Evolutionary conservation across 2,888 invertebrate species (phyloP), one percentile per base, ranked within the genome.

Genomic region (Allolobophora icterica): DNA sequence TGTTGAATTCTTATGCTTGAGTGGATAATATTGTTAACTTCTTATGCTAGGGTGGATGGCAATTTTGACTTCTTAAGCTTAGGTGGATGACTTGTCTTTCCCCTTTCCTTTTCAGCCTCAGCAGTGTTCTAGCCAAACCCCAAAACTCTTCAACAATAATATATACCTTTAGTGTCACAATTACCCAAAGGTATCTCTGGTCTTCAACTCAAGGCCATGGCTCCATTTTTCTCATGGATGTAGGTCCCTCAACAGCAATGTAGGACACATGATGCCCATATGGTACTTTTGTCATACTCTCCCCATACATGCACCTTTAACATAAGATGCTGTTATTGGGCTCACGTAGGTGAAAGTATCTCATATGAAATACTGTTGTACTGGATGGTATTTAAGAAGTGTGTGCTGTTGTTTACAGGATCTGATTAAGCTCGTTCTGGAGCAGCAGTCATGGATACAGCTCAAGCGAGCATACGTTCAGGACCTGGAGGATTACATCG

Each of bases 401-500:
- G 71, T 34, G 87, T 87, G 11, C 38, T 87, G 87, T 35, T 38
- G 5, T 87, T 87, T 21, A 24, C 87, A 87, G 87, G 87, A 87
- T 6, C 87, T 87, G 87, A 87, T 87, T 6, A 87, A 87, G 38
- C 35, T 87, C 34, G 19, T 87, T 38, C n/a, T 5, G 35, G 87
- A 87, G 15, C 87, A 87, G 87, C 35, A 38, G 19, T 35, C 87
- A 35, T 35, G 87, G 87, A 87, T 87, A 33, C 34, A 87, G 34
- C 38, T 6, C 21, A 87, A 87, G 87, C 19, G 8, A 21, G 35
- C 89, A 30, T 89, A 89, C 45, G 34, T 42, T 34, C 45, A 52
- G 30, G 89, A 89, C 52, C 89, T 89, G 6, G 89, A 89, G n/a
- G 21, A 42, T 19, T 89, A 89, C 89, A 89, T 89, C 1, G 52